Percentiles rank a stretch among this genome's conserved stretches.
Evolutionary conservation across 2,113 vertebrate genomes (phyloP).

Genomic region (Chrysemys picta): DNA sequence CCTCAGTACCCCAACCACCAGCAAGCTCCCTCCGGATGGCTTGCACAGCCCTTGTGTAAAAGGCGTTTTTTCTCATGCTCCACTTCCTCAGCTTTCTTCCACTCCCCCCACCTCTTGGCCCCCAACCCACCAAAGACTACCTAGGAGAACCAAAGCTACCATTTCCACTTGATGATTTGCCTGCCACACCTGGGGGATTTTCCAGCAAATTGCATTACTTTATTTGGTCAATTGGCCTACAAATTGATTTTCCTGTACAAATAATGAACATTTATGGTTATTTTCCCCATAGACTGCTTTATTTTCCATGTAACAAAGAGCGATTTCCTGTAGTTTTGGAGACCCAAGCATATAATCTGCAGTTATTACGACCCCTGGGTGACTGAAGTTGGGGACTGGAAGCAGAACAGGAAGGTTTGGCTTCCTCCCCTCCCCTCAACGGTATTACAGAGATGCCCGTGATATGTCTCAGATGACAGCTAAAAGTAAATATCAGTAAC

Average conservation of each 20-base stretch:
- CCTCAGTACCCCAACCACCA: not conserved
- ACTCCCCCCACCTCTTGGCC: not conserved
- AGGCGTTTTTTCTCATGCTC: fast-evolving
- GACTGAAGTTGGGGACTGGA: constrained; percentile 24
- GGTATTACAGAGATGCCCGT: not conserved
- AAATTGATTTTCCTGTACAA: constrained; percentile 83
- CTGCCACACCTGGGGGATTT: constrained; percentile 74
- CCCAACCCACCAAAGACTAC: not conserved
- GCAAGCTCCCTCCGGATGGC: not conserved
- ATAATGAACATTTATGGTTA: constrained; percentile 85
- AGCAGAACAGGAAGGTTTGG: constrained; percentile 9
- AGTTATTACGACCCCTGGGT: constrained; percentile 39
- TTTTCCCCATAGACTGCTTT: constrained; percentile 79
- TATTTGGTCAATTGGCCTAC: constrained; percentile 82
- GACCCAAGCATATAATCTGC: constrained; percentile 14
- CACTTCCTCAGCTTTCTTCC: fast-evolving
- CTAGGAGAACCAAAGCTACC: not conserved
- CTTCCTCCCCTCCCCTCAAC: not conserved
- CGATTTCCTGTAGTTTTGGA: constrained; percentile 71
- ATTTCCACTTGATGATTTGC: not conserved
- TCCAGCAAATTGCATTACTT: constrained; percentile 81
- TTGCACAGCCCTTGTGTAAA: not conserved
- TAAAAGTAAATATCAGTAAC: not conserved
- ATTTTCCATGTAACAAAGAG: constrained; percentile 75
- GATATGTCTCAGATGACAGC: not conserved